Percentiles rank a stretch among this genome's conserved stretches.
Conservation (phyloP, 2,113 vertebrate species). For the Aix galericulata region DNA sequence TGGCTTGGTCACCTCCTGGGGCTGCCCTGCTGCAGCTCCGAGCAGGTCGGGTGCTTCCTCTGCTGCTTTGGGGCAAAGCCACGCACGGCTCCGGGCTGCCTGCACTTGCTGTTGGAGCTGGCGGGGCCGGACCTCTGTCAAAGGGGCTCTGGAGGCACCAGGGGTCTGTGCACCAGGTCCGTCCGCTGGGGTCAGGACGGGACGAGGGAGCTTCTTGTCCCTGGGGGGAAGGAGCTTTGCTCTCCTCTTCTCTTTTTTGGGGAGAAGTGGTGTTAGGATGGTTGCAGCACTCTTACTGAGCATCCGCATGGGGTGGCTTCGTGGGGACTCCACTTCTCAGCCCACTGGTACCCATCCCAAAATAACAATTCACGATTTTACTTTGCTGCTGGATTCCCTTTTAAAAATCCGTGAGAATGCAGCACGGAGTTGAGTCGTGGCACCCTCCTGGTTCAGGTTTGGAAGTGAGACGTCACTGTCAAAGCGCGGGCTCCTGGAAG, state of each 20-base stretch:
- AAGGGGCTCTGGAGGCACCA: background rate
- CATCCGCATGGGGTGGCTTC: rapidly evolving
- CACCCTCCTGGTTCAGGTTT: rapidly evolving
- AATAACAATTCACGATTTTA: rapidly evolving
- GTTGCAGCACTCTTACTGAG: background rate
- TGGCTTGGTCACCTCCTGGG: rapidly evolving
- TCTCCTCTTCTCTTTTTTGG: no score
- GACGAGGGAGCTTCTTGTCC: background rate
- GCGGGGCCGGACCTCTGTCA: background rate
- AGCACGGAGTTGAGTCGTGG: background rate
- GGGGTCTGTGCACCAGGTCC: background rate
- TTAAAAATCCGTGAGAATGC: rapidly evolving
- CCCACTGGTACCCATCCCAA: background rate
- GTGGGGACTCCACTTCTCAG: background rate
- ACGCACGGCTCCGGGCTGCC: rapidly evolving
- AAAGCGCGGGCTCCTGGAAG: background rate
- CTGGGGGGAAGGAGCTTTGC: background rate
- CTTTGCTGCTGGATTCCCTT: background rate
- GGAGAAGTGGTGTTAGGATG: background rate
- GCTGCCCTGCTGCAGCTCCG: background rate
- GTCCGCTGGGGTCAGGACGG: background rate
- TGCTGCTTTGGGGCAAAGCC: background rate
- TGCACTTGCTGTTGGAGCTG: background rate
- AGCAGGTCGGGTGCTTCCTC: rapidly evolving
- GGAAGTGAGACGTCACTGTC: background rate